Percentiles rank a stretch among this genome's conserved stretches.
Evolutionary conservation across 2,888 invertebrate genomes (phyloP).

Genomic region (Callosobruchus maculatus): DNA sequence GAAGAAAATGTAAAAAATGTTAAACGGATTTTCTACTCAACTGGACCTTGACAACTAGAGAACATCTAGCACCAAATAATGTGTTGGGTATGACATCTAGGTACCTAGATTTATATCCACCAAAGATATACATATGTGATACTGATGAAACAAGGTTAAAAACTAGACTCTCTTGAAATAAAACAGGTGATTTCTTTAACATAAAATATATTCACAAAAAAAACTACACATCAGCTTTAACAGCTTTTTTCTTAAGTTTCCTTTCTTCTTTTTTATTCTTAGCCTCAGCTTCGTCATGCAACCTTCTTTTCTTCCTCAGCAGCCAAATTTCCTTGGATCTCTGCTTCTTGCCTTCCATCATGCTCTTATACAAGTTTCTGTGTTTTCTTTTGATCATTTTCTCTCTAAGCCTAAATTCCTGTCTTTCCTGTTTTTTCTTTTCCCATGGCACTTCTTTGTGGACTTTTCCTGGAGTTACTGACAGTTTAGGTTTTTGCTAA

Average conservation of each 20-base stretch:
- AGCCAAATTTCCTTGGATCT: conserved; percentile 72
- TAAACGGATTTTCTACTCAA: too few relatives aligned
- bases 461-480: conserved; percentile 67
- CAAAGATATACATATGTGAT: too few relatives aligned
- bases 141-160: too few relatives aligned
- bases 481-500: conserved; percentile 68
- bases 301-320: conserved; percentile 71
- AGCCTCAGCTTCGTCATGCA: conserved; percentile 58
- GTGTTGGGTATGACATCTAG: too few relatives aligned
- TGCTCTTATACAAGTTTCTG: conserved; percentile 85
- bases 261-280: conserved; percentile 19
- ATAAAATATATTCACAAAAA: not conserved
- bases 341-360: conserved; percentile 65
- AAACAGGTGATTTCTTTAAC: not conserved
- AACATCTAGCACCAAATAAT: too few relatives aligned
- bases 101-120: too few relatives aligned
- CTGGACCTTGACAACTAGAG: too few relatives aligned
- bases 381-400: conserved; percentile 96
- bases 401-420: conserved; percentile 76
- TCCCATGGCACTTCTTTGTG: conserved; percentile 69
- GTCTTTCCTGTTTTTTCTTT: conserved; percentile 58
- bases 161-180: too few relatives aligned
- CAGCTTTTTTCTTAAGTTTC: conserved; percentile 3
- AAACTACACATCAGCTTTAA: not conserved
- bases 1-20: too few relatives aligned